Percentiles rank a stretch among this genome's conserved stretches.
phyloP scores from a whole-genome alignment of 35 echinoderm and acorn worm genomes.

The Eucidaris tribuloides region DNA sequence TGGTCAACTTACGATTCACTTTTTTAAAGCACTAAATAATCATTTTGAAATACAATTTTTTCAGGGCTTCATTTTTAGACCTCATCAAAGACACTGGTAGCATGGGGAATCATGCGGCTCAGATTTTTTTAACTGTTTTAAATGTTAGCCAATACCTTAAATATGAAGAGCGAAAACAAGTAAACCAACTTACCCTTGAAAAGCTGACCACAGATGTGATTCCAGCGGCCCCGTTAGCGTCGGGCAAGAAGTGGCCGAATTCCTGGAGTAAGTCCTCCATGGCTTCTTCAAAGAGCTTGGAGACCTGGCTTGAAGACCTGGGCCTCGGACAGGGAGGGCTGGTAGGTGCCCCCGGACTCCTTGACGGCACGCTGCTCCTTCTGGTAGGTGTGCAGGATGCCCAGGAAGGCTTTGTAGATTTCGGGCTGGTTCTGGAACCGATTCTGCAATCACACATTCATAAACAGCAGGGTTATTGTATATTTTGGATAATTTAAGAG shows the following conservation, averaged over 20 bases:
- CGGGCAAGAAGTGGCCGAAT: slow-evolving; percentile 98
- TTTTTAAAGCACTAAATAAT: too few species aligned
- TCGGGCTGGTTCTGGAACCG: slow-evolving; percentile 99
- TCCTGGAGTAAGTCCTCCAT: slow-evolving; percentile 95
- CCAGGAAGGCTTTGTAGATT: slow-evolving; percentile 97
- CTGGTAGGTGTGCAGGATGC: slow-evolving; percentile 99
- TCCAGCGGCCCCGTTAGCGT: slow-evolving; percentile 83
- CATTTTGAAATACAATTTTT: too few species aligned
- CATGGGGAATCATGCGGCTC: too few species aligned
- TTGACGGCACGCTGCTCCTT: slow-evolving; percentile 97
- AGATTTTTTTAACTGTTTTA: too few species aligned
- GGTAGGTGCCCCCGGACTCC: slow-evolving; percentile 82
- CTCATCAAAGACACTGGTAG: too few species aligned
- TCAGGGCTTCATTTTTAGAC: too few species aligned
- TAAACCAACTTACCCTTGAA: background rate
- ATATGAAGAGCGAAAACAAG: background rate
- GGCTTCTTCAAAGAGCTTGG: slow-evolving; percentile 95
- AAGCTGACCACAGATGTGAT: slow-evolving; percentile 17
- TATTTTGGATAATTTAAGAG: too few species aligned
- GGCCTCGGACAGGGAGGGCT: slow-evolving; percentile 85
- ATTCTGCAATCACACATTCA: too few species aligned
- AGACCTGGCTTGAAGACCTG: too few species aligned
- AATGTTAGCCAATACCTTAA: too few species aligned
- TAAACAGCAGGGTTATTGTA: too few species aligned
- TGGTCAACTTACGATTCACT: too few species aligned